A percentile compares a stretch with the other conserved stretches of the same genome.
Conservation (phyloP, 2,888 invertebrate genomes). For the Prosopocoilus inquinatus region DNA sequence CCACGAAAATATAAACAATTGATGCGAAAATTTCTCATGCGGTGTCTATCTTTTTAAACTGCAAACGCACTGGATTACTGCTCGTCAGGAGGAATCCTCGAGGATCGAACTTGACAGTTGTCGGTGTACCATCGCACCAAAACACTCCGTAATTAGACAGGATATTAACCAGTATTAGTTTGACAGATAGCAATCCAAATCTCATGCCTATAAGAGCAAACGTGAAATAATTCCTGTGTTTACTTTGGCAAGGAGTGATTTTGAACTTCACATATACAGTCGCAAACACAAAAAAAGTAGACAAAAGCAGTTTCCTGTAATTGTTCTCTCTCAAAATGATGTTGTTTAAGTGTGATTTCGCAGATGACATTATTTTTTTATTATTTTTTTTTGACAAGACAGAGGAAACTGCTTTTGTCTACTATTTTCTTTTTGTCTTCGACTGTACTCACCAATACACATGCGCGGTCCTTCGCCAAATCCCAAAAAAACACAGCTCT, state of each 20-base stretch:
- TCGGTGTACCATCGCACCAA: neutral
- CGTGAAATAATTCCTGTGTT: neutral
- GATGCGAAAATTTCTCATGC: too few relatives aligned
- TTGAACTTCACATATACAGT: too few relatives aligned
- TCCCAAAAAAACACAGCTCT: neutral
- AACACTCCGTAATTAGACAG: neutral
- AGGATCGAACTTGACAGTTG: neutral
- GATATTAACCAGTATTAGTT: neutral
- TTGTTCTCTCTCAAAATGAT: too few relatives aligned
- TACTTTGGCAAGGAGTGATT: too few relatives aligned
- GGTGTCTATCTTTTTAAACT: neutral
- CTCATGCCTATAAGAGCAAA: neutral
- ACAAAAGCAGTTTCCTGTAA: too few relatives aligned
- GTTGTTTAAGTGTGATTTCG: too few relatives aligned
- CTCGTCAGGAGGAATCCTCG: neutral
- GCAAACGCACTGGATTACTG: neutral
- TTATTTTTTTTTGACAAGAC: too few relatives aligned
- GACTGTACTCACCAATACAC: constrained; percentile 13
- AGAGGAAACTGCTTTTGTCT: too few relatives aligned
- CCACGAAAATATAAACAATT: too few relatives aligned
- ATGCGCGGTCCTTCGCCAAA: constrained; percentile 13
- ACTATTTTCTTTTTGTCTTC: too few relatives aligned
- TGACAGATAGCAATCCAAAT: neutral
- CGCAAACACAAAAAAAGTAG: too few relatives aligned
- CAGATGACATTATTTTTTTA: too few relatives aligned